Conservation (phyloP, 1,140 invertebrate species). For the Chrysoperla carnea region DNA sequence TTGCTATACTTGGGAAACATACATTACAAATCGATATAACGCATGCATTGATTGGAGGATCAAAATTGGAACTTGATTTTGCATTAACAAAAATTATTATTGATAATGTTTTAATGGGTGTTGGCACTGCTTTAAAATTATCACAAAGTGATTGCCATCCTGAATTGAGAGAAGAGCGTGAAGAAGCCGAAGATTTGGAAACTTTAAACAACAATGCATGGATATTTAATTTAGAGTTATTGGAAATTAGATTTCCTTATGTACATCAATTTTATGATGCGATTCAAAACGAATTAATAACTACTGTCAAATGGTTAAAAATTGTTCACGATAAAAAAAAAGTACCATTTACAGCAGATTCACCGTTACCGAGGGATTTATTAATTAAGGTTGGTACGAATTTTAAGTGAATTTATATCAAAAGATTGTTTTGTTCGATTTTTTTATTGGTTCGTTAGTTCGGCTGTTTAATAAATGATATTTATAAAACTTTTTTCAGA, state of each 20-base stretch:
- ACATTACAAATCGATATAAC: too few relatives aligned
- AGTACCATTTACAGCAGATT: conserved; percentile 42
- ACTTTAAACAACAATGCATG: not conserved
- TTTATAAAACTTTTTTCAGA: too few relatives aligned
- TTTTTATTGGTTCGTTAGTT: too few relatives aligned
- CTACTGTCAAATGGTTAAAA: conserved; percentile 87
- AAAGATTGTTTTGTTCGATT: too few relatives aligned
- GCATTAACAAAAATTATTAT: too few relatives aligned
- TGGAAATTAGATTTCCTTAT: conserved; percentile 69
- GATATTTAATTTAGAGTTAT: not conserved
- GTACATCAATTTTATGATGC: conserved; percentile 87
- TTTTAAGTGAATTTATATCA: not conserved
- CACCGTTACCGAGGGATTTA: conserved; percentile 67
- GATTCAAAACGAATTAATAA: conserved; percentile 80
- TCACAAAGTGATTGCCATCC: not conserved
- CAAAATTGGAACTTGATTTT: too few relatives aligned
- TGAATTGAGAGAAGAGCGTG: not conserved
- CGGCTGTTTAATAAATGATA: too few relatives aligned
- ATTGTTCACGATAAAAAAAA: conserved; percentile 51
- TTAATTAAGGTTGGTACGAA: conserved; percentile 55
- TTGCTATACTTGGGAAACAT: too few relatives aligned
- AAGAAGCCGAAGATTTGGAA: not conserved
- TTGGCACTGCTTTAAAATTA: too few relatives aligned
- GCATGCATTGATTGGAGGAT: too few relatives aligned
- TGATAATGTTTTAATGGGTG: too few relatives aligned